Percentiles rank a stretch among this genome's conserved stretches.
phyloP scores from a whole-genome alignment of 2,797 vertebrate genomes.

The Diceros bicornis region DNA sequence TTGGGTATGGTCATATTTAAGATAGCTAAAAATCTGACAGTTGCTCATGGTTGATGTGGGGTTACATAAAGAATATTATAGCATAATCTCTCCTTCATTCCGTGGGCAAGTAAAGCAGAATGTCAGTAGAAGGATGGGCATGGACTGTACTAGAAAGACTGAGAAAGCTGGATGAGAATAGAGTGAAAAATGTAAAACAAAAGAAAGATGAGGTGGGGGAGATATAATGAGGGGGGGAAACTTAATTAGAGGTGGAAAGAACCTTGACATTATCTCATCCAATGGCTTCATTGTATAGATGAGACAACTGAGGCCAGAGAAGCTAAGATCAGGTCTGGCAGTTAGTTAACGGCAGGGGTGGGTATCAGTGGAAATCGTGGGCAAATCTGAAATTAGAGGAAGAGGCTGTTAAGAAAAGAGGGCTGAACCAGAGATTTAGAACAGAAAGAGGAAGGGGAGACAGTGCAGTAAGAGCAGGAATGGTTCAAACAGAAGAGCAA shows the following conservation, averaged over 20 bases:
- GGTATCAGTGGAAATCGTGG: not conserved
- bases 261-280: not conserved
- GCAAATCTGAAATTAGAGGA: not conserved
- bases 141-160: not conserved
- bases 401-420: slow-evolving; percentile 6
- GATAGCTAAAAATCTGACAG: not conserved
- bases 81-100: not conserved
- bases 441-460: not conserved
- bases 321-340: not conserved
- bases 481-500: not conserved
- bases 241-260: not conserved
- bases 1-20: not conserved
- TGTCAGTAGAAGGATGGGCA: not conserved
- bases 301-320: not conserved
- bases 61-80: not conserved
- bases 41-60: not conserved
- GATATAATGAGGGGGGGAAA: not conserved
- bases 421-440: not conserved
- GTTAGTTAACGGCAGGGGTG: not conserved
- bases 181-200: not conserved
- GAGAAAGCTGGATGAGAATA: not conserved
- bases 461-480: not conserved
- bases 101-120: not conserved
- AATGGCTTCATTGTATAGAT: not conserved
- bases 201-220: not conserved